A percentile compares a stretch with the other conserved stretches of the same genome.
Evolutionary conservation across 2,113 vertebrate species (phyloP).

Genomic region (Rissa tridactyla): DNA sequence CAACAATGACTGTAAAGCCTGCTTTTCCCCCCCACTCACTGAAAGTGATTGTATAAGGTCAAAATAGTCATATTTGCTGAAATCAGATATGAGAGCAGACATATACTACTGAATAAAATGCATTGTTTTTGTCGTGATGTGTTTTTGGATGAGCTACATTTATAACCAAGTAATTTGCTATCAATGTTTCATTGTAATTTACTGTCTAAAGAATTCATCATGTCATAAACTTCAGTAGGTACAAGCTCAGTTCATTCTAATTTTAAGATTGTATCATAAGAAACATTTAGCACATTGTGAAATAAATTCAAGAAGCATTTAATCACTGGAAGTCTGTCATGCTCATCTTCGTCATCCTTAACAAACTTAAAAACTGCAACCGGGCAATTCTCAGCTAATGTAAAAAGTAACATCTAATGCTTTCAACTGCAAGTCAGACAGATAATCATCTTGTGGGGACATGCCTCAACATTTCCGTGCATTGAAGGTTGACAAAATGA

Average conservation of each 20-base stretch:
- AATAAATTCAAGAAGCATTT: constrained; percentile 56
- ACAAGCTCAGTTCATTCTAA: constrained; percentile 47
- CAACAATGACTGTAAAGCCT: neutral
- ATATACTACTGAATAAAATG: neutral
- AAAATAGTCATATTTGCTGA: neutral
- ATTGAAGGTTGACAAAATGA: constrained; percentile 44
- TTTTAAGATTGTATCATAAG: constrained; percentile 56
- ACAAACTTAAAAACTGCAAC: constrained; percentile 58
- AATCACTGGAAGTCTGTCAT: constrained; percentile 33
- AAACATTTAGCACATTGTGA: constrained; percentile 36
- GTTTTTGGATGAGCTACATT: constrained; percentile 32
- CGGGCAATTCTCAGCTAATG: constrained; percentile 56
- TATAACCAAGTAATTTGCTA: constrained; percentile 45
- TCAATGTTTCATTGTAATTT: constrained; percentile 46
- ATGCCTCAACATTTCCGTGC: constrained; percentile 50
- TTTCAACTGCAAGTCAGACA: constrained; percentile 40
- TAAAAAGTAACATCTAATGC: constrained; percentile 49
- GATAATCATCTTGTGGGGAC: constrained; percentile 57
- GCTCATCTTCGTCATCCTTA: constrained; percentile 51
- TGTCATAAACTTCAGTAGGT: constrained; percentile 50
- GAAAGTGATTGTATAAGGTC: neutral
- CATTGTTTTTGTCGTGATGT: neutral
- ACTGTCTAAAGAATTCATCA: constrained; percentile 37
- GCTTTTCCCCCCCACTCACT: neutral
- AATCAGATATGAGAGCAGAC: neutral